phyloP scores from a whole-genome alignment of 2,113 vertebrate genomes.

The Phylloscopus trochilus region DNA sequence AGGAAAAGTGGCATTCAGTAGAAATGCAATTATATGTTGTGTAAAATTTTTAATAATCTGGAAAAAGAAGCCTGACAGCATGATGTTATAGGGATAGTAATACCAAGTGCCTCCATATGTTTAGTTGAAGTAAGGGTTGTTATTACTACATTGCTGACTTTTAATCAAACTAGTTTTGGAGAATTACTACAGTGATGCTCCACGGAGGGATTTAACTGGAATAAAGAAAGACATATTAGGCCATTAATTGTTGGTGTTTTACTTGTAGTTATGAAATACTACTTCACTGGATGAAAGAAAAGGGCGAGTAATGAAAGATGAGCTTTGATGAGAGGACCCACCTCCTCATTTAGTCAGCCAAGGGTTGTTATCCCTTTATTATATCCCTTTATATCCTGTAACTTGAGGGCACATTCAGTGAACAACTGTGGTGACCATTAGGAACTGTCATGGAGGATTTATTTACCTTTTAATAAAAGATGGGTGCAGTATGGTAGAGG shows the following conservation, averaged over 20 bases:
- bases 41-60: not conserved
- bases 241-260: not conserved
- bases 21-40: not conserved
- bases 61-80: not conserved
- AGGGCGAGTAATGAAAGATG: not conserved
- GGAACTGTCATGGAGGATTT: slow-evolving; percentile 65
- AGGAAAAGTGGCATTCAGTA: not conserved
- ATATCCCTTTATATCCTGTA: too few species aligned
- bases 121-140: not conserved
- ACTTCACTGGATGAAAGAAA: not conserved
- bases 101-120: not conserved
- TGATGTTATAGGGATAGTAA: not conserved
- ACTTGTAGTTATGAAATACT: not conserved
- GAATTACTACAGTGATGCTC: not conserved
- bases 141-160: not conserved
- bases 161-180: not conserved
- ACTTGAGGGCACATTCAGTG: slow-evolving; percentile 69
- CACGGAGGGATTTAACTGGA: not conserved
- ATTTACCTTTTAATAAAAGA: slow-evolving; percentile 63
- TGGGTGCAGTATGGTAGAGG: not conserved
- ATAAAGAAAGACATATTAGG: not conserved
- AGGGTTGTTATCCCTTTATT: slow-evolving; percentile 67
- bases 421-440: slow-evolving; percentile 62
- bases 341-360: slow-evolving; percentile 59
- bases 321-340: slow-evolving; percentile 16